These are phyloP conservation scores for Brachypteracias leptosomus DNA, from an alignment of 2,113 vertebrate genomes.

Conservation along the genomic window DNA sequence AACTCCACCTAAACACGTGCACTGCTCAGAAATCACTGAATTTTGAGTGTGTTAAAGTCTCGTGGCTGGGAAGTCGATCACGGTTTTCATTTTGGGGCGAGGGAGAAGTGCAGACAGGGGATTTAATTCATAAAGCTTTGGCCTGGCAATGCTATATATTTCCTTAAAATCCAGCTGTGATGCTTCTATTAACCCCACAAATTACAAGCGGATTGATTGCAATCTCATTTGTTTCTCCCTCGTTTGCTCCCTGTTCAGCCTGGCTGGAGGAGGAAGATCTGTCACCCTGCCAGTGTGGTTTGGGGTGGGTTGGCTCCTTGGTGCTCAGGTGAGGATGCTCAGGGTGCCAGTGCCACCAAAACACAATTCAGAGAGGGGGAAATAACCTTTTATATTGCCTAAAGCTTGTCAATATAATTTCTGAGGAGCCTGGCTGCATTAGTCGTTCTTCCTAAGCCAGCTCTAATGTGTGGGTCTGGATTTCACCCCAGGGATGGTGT, in stretches of 20 bases:
- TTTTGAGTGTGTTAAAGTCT: accelerated
- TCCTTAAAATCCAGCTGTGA: neutral
- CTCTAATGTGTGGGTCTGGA: accelerated
- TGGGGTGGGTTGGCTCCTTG: accelerated
- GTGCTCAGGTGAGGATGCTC: neutral
- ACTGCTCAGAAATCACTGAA: accelerated
- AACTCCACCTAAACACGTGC: neutral
- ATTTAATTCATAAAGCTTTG: neutral
- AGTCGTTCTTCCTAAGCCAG: accelerated
- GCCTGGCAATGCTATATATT: neutral
- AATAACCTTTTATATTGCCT: neutral
- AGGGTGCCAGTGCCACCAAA: neutral
- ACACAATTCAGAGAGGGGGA: neutral
- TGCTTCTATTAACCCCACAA: neutral
- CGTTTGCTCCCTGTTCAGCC: accelerated
- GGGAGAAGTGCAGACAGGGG: neutral
- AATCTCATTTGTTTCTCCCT: neutral
- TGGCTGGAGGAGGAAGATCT: neutral
- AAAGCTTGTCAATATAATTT: neutral
- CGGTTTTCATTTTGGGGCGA: accelerated
- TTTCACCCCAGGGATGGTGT: neutral
- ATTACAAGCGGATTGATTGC: neutral
- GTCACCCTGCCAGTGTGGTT: accelerated
- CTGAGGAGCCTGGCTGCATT: neutral
- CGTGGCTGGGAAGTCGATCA: accelerated